phyloP scores from a whole-genome alignment of 2,113 vertebrate species.

The Perca flavescens region DNA sequence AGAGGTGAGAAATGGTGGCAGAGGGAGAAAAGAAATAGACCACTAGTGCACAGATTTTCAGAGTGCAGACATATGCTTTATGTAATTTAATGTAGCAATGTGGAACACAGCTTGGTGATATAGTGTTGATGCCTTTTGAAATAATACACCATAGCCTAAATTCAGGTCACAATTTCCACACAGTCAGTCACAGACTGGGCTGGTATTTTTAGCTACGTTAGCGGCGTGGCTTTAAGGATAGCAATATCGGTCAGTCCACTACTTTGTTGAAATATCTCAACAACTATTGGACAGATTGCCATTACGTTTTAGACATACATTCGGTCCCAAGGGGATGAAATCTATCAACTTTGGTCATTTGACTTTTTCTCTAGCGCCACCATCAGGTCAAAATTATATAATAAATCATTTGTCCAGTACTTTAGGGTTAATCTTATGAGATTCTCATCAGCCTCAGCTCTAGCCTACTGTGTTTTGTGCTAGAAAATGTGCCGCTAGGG shows the following conservation, averaged over 20 bases:
- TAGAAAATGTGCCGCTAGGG: too few relatives aligned
- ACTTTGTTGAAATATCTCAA: neutral
- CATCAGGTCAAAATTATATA: neutral
- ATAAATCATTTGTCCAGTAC: too few relatives aligned
- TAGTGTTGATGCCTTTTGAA: neutral
- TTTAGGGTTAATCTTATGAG: too few relatives aligned
- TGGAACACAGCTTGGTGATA: neutral
- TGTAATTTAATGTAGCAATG: neutral
- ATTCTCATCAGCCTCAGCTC: too few relatives aligned
- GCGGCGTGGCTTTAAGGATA: neutral
- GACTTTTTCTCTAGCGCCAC: neutral
- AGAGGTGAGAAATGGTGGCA: neutral
- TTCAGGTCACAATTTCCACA: too few relatives aligned
- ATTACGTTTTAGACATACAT: neutral
- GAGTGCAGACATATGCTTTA: neutral
- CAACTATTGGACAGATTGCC: neutral
- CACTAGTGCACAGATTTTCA: neutral
- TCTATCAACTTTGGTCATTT: neutral
- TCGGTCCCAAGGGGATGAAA: neutral
- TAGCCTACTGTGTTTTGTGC: too few relatives aligned
- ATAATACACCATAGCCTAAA: too few relatives aligned
- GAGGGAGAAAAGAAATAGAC: neutral
- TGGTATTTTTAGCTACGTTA: neutral
- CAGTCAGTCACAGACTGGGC: neutral
- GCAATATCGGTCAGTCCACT: neutral